These are phyloP conservation scores for Piaya cayana DNA, from an alignment of 2,113 vertebrate species.

Conservation along the genomic window DNA sequence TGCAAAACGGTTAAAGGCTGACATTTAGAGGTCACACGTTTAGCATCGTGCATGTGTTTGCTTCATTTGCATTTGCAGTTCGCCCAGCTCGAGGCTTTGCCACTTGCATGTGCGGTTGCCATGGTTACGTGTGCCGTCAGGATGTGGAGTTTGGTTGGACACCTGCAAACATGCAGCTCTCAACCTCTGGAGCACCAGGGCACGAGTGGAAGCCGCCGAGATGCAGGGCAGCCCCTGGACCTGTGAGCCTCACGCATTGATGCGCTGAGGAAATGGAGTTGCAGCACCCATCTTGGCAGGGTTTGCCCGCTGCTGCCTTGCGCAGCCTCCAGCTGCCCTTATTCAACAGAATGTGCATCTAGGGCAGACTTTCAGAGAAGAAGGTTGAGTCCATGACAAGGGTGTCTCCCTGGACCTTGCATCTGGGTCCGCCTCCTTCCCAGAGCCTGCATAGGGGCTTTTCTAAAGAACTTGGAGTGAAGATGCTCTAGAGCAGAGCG, in stretches of 20 bases:
- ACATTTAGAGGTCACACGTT: constrained; percentile 65
- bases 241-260: not conserved
- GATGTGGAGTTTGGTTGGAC: constrained; percentile 49
- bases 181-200: not conserved
- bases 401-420: not conserved
- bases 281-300: not conserved
- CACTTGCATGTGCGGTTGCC: constrained; percentile 60
- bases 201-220: not conserved
- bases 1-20: constrained; percentile 38
- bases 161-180: constrained; percentile 42
- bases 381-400: not conserved
- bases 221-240: not conserved
- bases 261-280: not conserved
- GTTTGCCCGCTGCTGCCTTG: not conserved
- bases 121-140: constrained; percentile 49
- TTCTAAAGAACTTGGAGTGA: not conserved
- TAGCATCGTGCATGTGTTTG: constrained; percentile 43
- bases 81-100: constrained; percentile 38
- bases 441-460: not conserved
- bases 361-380: not conserved
- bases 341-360: not conserved
- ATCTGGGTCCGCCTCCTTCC: not conserved
- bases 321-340: not conserved
- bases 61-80: constrained; percentile 63
- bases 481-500: rapidly evolving